Evolutionary conservation across 2,797 vertebrate genomes (phyloP), one percentile per base, ranked within the genome.

Genomic region (Enteromius argenteus): DNA sequence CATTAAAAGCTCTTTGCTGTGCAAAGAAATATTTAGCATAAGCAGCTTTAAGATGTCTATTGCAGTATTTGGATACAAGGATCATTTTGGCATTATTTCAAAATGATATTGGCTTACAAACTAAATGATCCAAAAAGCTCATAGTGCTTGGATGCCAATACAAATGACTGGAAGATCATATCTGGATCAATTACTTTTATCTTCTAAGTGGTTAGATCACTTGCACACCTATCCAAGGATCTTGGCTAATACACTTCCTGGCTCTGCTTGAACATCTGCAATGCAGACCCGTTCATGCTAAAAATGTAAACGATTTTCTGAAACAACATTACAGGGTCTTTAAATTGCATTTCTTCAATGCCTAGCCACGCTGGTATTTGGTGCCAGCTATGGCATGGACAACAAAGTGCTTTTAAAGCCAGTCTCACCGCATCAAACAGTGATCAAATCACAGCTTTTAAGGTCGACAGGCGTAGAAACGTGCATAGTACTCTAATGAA

Each of bases 191-290:
- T 94, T 93, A 93, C 89, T 15, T 90, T 92, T 92, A 91, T 92
- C 92, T 92, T 87, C 85, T 90, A 92, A 94, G 94, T 91, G 92
- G 72, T 56, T 78, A 94, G 87, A 92, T 94, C 92, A 92, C 92
- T 90, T 91, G 90, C 87, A 89, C 90, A 91, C 90, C 91, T 87
- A 27, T 27, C 87, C 92, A 90, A 84, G 89, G 82, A 94, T 92
- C 88, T 91, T 93, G 91, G 90, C 92, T 88, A 82, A 89, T 88
- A 90, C 82, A 68, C 72, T 91, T 87, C 89, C 88, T 90, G 89
- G 90, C 87, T 93, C 89, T 86, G 92, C 90, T 95, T 92, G 88
- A 84, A 58, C 1, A 23, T 49, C 69, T 72, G 30, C 62, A 75
- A 35, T 53, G 85, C 66, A 71, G 51, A 46, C 35, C 15, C 27